Evolutionary conservation across 2,888 invertebrate genomes (phyloP), one percentile per base, ranked within the genome.

Genomic region (Torymus tubicola): DNA sequence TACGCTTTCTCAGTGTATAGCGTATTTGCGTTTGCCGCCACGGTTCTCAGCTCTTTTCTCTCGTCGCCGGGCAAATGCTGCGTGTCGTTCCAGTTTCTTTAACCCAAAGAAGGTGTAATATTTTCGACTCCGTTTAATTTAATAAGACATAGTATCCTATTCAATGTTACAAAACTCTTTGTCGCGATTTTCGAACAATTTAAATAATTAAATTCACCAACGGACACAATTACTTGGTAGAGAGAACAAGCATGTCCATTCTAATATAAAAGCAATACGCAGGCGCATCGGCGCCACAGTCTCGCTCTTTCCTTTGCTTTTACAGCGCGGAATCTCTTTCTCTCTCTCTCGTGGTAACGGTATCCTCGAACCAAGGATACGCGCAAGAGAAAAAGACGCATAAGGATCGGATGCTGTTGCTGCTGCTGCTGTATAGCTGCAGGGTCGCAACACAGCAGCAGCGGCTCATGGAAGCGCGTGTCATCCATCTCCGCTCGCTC

Each of bases 401-500:
- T 50, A 72, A 76, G 79, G 74, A 81, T 78, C 78, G 24, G 69
- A 75, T 52, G 81, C 75, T 21, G 50, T 18, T 69, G 72, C 31
- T 42, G 42, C 8, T 8, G 42, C 42, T 42, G 42, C 42, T 8
- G 42, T 42, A 8, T 42, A 8, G 42, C 42, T 42, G 42, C 42
- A 42, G 42, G 42, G 42, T 42, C 21, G 12, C 64, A 70, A 70
- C 74, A 63, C 78, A 53, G 78, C 63, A 55, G 63, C 42, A 13
- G 16, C 60, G n/a, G 57, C 52, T 65, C 50, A 18, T 61, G 63
- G 80, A 82, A 73, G 67, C 80, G 78, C 83, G 84, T 84, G 84
- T 85, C 84, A 83, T 83, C 83, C 82, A 83, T 84, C 83, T 84
- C 75, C 67, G 57, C 52, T 55, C 18, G 61, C 50, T 42, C 42